phyloP scores from a whole-genome alignment of 2,797 vertebrate genomes.

The Eidolon dupreanum region DNA sequence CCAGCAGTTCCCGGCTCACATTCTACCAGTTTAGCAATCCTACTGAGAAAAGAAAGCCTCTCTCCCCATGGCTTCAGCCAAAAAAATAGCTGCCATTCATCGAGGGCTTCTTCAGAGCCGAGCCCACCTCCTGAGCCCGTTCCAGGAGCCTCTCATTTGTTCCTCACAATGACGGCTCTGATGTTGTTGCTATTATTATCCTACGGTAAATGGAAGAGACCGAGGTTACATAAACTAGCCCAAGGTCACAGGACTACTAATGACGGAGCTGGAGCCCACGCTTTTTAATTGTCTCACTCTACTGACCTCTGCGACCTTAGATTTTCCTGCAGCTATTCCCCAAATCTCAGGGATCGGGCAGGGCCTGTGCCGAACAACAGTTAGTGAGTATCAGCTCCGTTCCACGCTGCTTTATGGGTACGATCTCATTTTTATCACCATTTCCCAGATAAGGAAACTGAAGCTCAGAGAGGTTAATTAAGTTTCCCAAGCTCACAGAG shows the following conservation, averaged over 20 bases:
- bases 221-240: conserved; percentile 56
- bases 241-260: conserved; percentile 35
- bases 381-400: neutral
- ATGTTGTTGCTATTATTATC: conserved; percentile 51
- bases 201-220: conserved; percentile 35
- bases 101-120: neutral
- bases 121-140: conserved; percentile 45
- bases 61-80: conserved; percentile 27
- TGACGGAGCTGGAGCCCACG: neutral
- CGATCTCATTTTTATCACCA: neutral
- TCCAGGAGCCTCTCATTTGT: conserved; percentile 2
- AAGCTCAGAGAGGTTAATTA: neutral
- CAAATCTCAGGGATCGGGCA: neutral
- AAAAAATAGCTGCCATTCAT: conserved; percentile 48
- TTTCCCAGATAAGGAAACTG: neutral
- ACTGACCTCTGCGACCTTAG: neutral
- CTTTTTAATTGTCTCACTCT: neutral
- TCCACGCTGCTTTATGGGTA: neutral
- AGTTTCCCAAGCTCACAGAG: neutral
- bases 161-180: neutral
- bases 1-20: neutral
- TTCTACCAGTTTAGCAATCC: neutral
- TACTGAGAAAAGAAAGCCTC: neutral
- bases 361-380: neutral
- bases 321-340: neutral